phyloP scores from a whole-genome alignment of 1,140 invertebrate genomes.

The Habropoda laboriosa region DNA sequence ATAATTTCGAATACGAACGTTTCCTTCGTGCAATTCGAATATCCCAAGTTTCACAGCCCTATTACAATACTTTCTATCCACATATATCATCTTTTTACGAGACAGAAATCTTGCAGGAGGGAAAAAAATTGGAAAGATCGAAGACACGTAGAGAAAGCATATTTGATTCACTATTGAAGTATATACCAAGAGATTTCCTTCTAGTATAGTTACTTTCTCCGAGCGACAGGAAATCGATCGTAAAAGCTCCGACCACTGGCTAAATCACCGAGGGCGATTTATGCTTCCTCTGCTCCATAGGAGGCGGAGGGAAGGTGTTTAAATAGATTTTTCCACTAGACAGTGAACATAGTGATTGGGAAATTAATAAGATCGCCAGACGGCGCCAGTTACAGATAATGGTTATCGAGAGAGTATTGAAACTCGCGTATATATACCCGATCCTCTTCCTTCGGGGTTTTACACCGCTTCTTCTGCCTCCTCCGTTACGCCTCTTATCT shows the following conservation, averaged over 20 bases:
- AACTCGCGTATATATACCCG: slow-evolving; percentile 13
- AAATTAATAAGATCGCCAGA: slow-evolving; percentile 69
- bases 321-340: neutral
- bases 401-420: slow-evolving; percentile 63
- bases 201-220: slow-evolving; percentile 22
- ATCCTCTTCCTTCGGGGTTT: neutral
- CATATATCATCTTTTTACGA: no score
- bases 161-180: no score
- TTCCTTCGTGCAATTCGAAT: no score
- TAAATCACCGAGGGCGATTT: slow-evolving; percentile 5
- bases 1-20: no score
- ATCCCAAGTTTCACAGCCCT: no score
- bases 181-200: slow-evolving; percentile 22
- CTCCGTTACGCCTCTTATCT: slow-evolving; percentile 29
- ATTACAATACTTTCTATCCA: no score
- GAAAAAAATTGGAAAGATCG: no score
- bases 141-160: slow-evolving; percentile 23
- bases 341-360: slow-evolving; percentile 21
- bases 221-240: slow-evolving; percentile 25
- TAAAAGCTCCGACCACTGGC: neutral
- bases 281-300: neutral
- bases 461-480: neutral
- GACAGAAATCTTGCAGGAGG: no score
- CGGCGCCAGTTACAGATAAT: slow-evolving; percentile 72
- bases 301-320: neutral